Percentiles rank a stretch among this genome's conserved stretches.
phyloP scores from a whole-genome alignment of 2,113 vertebrate species.

The Catagonus wagneri region DNA sequence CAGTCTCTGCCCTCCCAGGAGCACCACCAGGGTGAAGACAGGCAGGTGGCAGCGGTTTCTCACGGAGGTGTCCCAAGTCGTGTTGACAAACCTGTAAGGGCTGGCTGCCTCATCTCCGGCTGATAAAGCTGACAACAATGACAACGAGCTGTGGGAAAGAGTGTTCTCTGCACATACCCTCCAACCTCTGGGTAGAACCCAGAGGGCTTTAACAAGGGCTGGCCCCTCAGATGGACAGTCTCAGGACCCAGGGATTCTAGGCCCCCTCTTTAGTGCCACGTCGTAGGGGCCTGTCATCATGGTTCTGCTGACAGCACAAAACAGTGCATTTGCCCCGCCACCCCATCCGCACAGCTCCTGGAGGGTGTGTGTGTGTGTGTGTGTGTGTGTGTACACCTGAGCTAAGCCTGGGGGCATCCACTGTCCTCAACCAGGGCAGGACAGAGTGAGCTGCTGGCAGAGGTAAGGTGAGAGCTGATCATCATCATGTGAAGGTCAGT shows the following conservation, averaged over 20 bases:
- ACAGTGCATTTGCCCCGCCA: too few species aligned
- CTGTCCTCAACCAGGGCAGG: not conserved
- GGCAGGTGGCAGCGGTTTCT: not conserved
- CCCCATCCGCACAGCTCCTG: not conserved
- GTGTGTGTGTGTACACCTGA: not conserved
- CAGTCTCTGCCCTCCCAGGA: not conserved
- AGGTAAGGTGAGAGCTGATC: not conserved
- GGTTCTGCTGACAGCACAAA: not conserved
- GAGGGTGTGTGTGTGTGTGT: not conserved
- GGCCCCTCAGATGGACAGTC: not conserved
- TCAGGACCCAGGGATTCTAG: not conserved
- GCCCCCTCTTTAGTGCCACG: too few species aligned
- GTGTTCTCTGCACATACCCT: not conserved
- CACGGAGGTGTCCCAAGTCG: not conserved
- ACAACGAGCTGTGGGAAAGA: not conserved
- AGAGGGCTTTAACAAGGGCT: not conserved
- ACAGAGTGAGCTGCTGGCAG: not conserved
- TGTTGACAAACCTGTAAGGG: slow-evolving; percentile 7
- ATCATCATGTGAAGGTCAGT: not conserved
- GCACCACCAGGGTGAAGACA: not conserved
- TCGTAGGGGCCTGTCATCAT: not conserved
- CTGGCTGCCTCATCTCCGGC: not conserved
- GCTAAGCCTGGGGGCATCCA: not conserved
- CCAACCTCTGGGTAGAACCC: not conserved
- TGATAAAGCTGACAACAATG: not conserved